Conservation (phyloP, 2,888 invertebrate species). For the Augochlorella aurata region DNA sequence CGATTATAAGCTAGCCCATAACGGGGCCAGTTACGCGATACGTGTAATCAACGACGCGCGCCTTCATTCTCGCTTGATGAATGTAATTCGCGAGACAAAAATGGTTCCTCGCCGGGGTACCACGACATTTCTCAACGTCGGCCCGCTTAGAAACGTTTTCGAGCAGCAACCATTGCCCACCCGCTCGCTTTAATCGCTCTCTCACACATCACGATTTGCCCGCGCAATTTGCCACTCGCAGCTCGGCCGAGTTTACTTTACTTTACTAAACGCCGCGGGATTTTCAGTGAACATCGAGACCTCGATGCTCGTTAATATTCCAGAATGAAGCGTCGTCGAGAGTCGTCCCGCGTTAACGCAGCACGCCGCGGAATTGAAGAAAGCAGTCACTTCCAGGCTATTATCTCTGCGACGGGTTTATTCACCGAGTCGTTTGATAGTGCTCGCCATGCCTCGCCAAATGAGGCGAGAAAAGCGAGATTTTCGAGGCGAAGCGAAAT, state of each 20-base stretch:
- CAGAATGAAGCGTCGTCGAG: conserved; percentile 12
- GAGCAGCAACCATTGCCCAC: not conserved
- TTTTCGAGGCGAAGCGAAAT: too few species aligned
- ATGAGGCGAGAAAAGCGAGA: too few species aligned
- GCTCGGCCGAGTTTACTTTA: conserved; percentile 17
- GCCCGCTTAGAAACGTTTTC: conserved; percentile 9
- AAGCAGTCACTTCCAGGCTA: conserved; percentile 9
- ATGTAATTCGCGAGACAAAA: conserved; percentile 21
- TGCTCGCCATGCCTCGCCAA: not conserved
- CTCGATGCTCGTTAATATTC: conserved; percentile 41
- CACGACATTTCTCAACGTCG: conserved; percentile 13
- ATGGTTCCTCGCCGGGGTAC: not conserved
- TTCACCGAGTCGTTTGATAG: not conserved
- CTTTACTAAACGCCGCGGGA: conserved; percentile 21
- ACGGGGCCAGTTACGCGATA: conserved; percentile 33
- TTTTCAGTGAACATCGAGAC: conserved; percentile 11
- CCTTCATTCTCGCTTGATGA: conserved; percentile 24
- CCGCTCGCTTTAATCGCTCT: conserved; percentile 19
- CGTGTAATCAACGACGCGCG: conserved; percentile 49
- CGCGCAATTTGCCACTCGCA: conserved; percentile 33
- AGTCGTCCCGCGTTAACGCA: conserved; percentile 4
- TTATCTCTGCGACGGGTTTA: conserved; percentile 1
- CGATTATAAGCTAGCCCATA: not conserved
- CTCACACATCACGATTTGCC: conserved; percentile 14
- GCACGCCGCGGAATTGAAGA: conserved; percentile 3